A percentile compares a stretch with the other conserved stretches of the same genome.
These are phyloP conservation scores for Octodon degus DNA, from an alignment of 2,113 vertebrate species.

Conservation along the genomic window DNA sequence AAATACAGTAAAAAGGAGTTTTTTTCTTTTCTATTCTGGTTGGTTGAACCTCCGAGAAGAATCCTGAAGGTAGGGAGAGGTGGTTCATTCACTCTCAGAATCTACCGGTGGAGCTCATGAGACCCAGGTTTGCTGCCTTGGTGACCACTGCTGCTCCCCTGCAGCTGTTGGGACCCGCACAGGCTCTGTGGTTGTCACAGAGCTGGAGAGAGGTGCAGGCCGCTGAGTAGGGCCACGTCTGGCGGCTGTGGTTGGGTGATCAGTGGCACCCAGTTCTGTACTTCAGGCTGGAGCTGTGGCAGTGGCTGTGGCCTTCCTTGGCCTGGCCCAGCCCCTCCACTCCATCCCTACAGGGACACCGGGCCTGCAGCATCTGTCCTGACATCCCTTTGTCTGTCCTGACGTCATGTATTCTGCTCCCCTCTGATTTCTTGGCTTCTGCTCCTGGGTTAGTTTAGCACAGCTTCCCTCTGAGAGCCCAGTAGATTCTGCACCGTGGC, in stretches of 20 bases:
- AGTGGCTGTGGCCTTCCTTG: not conserved
- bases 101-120: not conserved
- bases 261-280: not conserved
- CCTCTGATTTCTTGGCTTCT: not conserved
- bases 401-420: not conserved
- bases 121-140: not conserved
- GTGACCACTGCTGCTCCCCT: rapidly evolving
- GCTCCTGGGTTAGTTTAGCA: not conserved
- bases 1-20: not conserved
- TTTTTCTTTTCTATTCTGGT: not conserved
- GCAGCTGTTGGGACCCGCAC: not conserved
- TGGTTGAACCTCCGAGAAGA: not conserved
- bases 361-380: not conserved
- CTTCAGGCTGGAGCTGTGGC: not conserved
- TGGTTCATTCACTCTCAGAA: not conserved
- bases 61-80: too few relatives aligned
- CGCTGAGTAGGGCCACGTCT: not conserved
- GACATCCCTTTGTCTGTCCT: too few relatives aligned
- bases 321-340: not conserved
- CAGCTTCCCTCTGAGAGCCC: not conserved
- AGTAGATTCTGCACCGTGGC: not conserved
- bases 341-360: not conserved
- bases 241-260: not conserved
- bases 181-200: not conserved
- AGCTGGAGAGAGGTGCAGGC: not conserved